Percentiles rank a stretch among this genome's conserved stretches.
Evolutionary conservation across 2,888 invertebrate species (phyloP).

Genomic region (Ryuthela nishihirai): DNA sequence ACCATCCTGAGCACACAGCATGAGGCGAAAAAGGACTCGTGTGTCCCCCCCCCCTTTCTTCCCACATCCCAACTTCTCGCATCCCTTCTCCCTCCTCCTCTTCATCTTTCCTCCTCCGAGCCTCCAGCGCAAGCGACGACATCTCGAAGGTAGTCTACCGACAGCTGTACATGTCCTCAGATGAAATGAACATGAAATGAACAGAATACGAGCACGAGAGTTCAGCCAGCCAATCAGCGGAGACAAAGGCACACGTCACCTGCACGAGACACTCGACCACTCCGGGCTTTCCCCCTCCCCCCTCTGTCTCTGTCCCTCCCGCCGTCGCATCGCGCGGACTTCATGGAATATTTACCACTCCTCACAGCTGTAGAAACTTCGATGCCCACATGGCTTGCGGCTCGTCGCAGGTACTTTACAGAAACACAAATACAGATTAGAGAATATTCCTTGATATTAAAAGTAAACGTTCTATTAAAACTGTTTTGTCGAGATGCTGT

Average conservation of each 20-base stretch:
- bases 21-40: too few relatives aligned
- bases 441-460: too few relatives aligned
- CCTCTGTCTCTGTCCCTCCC: background rate
- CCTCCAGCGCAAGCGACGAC: slow-evolving; percentile 6
- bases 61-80: too few relatives aligned
- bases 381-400: slow-evolving; percentile 27
- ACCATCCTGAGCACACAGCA: too few relatives aligned
- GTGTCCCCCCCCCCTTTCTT: too few relatives aligned
- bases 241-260: slow-evolving; percentile 37
- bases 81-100: background rate
- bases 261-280: slow-evolving; percentile 33
- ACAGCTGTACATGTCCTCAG: slow-evolving; percentile 37
- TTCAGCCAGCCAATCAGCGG: slow-evolving; percentile 38
- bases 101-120: background rate
- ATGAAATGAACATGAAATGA: slow-evolving; percentile 37
- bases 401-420: too few relatives aligned
- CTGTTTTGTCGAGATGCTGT: too few relatives aligned
- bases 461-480: too few relatives aligned
- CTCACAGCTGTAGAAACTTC: slow-evolving; percentile 22
- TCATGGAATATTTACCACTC: slow-evolving; percentile 38
- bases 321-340: slow-evolving; percentile 9
- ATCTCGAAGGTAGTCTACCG: too few relatives aligned
- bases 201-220: slow-evolving; percentile 36
- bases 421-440: too few relatives aligned
- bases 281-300: slow-evolving; percentile 3